Evolutionary conservation across 2,888 invertebrate genomes (phyloP), one percentile per base, ranked within the genome.

Genomic region (Empis livida): DNA sequence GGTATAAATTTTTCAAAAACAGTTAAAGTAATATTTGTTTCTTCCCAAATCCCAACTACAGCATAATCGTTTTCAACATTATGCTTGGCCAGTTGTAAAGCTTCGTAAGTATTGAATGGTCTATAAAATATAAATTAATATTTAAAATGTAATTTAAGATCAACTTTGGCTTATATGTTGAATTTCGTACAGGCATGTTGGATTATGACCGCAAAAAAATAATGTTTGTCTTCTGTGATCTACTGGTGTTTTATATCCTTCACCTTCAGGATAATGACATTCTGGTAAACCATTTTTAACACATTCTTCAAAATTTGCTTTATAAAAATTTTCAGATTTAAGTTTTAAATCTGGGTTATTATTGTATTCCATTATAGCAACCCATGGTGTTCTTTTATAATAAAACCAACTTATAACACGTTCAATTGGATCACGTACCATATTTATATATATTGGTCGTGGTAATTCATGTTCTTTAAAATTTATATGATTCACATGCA

Each of bases 391-490:
- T 45, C 90, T 72, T 11, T 88, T 82, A 66, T 90, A 91, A 68
- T 90, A 90, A 63, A 89, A 90, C 90, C 90, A 90, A 8, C 89
- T 89, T 60, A 90, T 87, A 23, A 89, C 82, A 40, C 91, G 75
- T 65, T 92, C 91, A 35, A 91, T 80, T 0, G 91, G 91, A 67
- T 92, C 89, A 14, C 91, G 77, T 3, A 91, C 87, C 55, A 91
- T 72, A 70, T 91, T 91, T 54, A 91, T 81, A 69, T 91, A 91
- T 59, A 91, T 88, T 6, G 90, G 90, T 60, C 82, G 78, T 2
- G 85, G 83, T 55, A 80, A 73, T 44, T 82, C 78, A 62, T 76
- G 84, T 58, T 79, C 78, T 42, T 85, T 81, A 58, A 90, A 87
- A 65, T 91, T 86, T 14, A 88, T 84, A 67, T 85, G 87, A 68